These are phyloP conservation scores for Monodelphis domestica DNA, from an alignment of 2,797 vertebrate species.

Conservation along the genomic window DNA sequence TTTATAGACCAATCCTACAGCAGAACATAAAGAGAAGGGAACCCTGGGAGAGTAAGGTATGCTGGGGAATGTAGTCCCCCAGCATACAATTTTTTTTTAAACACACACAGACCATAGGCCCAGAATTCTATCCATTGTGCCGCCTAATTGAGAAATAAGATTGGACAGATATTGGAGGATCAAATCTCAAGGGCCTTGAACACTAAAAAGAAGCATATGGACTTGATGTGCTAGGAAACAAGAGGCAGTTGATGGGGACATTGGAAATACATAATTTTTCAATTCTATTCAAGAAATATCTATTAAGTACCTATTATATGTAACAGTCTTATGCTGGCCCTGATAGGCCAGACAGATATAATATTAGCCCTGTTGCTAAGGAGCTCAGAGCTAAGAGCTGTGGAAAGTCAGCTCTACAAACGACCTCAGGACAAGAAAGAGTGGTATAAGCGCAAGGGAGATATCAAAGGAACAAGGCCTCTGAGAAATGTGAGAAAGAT, in stretches of 20 bases:
- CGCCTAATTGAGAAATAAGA: background rate
- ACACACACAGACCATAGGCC: background rate
- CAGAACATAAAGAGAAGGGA: too few species aligned
- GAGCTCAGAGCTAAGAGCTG: background rate
- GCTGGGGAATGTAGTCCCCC: too few species aligned
- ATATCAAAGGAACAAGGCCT: background rate
- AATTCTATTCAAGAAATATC: constrained; percentile 16
- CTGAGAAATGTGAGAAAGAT: background rate
- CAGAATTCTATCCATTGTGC: background rate
- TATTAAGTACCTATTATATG: constrained; percentile 24
- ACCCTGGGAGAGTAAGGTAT: too few species aligned
- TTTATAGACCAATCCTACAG: too few species aligned
- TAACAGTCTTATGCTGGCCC: background rate
- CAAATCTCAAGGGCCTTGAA: background rate
- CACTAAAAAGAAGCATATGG: constrained; percentile 30
- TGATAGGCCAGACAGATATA: background rate
- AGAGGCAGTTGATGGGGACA: constrained; percentile 22
- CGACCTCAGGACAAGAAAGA: background rate
- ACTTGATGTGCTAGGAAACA: constrained; percentile 19
- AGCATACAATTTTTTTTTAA: too few species aligned
- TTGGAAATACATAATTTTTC: constrained; percentile 19
- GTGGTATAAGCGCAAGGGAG: background rate
- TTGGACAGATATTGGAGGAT: background rate
- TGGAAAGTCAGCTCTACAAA: background rate
- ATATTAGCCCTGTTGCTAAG: background rate